Conservation (phyloP, 2,797 vertebrate genomes). For the Mus minutoides region DNA sequence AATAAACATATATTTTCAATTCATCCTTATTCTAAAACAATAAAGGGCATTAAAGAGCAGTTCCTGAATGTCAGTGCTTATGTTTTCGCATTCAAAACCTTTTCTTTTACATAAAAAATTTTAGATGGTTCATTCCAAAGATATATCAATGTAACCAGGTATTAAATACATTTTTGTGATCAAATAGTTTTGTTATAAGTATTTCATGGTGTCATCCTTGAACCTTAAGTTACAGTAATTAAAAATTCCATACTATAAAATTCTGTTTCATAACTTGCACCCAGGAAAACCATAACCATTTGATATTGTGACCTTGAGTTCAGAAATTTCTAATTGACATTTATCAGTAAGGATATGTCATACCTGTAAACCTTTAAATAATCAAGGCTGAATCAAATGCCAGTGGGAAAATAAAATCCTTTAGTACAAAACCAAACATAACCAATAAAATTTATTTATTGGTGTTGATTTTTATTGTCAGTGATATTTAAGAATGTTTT, state of each 20-base stretch:
- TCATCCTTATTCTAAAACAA: conserved; percentile 40
- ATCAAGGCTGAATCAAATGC: not conserved
- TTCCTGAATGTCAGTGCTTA: not conserved
- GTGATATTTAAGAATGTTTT: not conserved
- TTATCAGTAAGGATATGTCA: not conserved
- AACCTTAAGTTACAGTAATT: not conserved
- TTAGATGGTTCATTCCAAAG: not conserved
- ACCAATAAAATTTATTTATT: not conserved
- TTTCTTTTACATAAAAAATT: not conserved
- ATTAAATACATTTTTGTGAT: not conserved
- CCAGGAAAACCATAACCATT: not conserved
- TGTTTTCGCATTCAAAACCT: conserved; percentile 3
- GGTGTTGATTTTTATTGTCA: not conserved
- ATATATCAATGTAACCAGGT: not conserved
- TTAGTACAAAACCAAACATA: not conserved
- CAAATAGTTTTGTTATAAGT: not conserved
- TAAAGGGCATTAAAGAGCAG: not conserved
- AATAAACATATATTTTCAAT: conserved; percentile 32
- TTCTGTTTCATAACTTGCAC: not conserved
- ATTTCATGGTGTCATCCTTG: not conserved
- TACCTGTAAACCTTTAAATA: not conserved
- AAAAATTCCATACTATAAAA: not conserved
- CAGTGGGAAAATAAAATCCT: not conserved
- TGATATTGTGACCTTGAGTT: not conserved
- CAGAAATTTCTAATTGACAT: not conserved